A percentile compares a stretch with the other conserved stretches of the same genome.
Conservation (phyloP, 2,888 invertebrate genomes). For the Frankliniella fusca region DNA sequence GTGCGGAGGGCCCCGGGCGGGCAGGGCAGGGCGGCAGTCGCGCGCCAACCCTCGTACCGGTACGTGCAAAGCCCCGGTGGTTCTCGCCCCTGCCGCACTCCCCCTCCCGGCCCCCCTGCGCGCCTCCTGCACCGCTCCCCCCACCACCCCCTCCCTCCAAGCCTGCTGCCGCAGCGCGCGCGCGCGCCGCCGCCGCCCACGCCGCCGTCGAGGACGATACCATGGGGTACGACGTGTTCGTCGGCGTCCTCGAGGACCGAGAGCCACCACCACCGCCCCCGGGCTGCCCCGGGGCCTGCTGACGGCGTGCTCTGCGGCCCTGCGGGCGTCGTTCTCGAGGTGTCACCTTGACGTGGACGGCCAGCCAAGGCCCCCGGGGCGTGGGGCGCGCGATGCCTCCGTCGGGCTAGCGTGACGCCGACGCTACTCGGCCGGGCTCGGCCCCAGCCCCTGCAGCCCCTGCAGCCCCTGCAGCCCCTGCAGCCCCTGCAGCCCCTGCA, state of each 20-base stretch:
- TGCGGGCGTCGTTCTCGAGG: too few relatives aligned
- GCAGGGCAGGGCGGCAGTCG: constrained; percentile 2
- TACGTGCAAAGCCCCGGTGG: not conserved
- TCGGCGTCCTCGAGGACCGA: too few relatives aligned
- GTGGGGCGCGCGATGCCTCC: too few relatives aligned
- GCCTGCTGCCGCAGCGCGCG: not conserved
- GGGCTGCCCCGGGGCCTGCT: not conserved
- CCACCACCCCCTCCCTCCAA: not conserved
- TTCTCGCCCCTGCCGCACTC: not conserved
- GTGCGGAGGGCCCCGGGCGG: not conserved
- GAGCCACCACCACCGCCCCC: not conserved
- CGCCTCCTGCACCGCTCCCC: not conserved
- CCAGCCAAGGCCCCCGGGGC: too few relatives aligned
- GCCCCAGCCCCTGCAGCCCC: too few relatives aligned
- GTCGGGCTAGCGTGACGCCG: too few relatives aligned
- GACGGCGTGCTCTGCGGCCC: not conserved
- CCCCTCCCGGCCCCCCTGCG: not conserved
- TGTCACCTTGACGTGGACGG: too few relatives aligned
- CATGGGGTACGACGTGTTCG: too few relatives aligned
- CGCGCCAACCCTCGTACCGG: constrained; percentile 1
- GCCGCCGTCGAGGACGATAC: not conserved
- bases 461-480: too few relatives aligned
- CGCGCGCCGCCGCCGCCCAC: not conserved
- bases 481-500: too few relatives aligned
- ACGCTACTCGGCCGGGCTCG: too few relatives aligned